Evolutionary conservation across 2,888 invertebrate species (phyloP).

Genomic region (Congeria kusceri): DNA sequence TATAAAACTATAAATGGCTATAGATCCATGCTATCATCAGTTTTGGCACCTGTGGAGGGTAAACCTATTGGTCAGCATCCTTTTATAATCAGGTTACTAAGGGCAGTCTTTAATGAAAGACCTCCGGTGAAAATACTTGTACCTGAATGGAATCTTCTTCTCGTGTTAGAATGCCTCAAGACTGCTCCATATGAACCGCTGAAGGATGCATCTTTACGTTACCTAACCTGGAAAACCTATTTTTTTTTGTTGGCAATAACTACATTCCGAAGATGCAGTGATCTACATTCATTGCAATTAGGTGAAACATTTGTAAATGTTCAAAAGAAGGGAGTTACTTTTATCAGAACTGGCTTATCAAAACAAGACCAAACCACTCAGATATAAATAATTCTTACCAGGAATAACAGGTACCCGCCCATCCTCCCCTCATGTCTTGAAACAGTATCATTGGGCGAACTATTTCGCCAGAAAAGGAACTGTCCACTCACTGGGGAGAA

Average conservation of each 20-base stretch:
- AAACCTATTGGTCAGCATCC: conserved; percentile 35
- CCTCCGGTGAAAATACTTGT: conserved; percentile 32
- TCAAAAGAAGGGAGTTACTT: conserved; percentile 36
- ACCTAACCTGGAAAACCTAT: conserved; percentile 21
- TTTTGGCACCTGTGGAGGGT: conserved; percentile 30
- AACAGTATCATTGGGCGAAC: too few relatives aligned
- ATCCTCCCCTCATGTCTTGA: too few relatives aligned
- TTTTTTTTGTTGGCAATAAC: conserved; percentile 37
- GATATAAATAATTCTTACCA: too few relatives aligned
- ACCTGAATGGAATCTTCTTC: conserved; percentile 49
- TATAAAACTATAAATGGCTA: conserved; percentile 37
- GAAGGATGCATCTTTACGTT: conserved; percentile 11
- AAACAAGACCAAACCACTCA: too few relatives aligned
- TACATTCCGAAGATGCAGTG: conserved; percentile 44
- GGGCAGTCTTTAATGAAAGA: conserved; percentile 45
- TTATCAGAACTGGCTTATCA: conserved; percentile 30
- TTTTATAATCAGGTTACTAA: conserved; percentile 26
- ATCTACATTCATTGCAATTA: conserved; percentile 27
- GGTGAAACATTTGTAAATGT: conserved; percentile 32
- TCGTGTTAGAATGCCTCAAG: conserved; percentile 39
- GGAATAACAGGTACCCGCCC: too few relatives aligned
- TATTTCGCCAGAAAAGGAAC: too few relatives aligned
- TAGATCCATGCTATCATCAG: conserved; percentile 35
- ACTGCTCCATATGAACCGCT: conserved; percentile 39
- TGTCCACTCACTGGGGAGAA: too few relatives aligned